Conservation (phyloP, 1,140 invertebrate genomes). For the Panagrolaimus sp. region DNA sequence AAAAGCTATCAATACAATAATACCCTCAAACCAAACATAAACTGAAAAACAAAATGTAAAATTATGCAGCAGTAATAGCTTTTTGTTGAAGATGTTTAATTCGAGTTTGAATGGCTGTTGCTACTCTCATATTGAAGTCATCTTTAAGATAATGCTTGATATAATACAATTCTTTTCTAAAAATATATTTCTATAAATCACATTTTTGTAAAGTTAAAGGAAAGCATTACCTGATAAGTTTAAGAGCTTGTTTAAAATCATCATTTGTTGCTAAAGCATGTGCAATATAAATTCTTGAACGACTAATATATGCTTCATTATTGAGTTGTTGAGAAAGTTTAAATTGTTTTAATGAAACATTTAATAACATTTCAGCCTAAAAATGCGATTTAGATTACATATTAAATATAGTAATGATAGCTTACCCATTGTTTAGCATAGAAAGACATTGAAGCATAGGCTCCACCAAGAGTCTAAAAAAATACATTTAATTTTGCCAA, state of each 20-base stretch:
- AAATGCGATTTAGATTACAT: too few species aligned
- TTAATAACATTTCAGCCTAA: background rate
- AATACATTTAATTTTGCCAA: too few species aligned
- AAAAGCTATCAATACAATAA: too few species aligned
- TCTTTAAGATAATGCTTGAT: background rate
- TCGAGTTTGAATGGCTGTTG: background rate
- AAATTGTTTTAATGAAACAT: background rate
- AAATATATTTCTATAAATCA: background rate
- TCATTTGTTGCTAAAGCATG: slow-evolving; percentile 7
- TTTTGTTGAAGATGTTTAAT: background rate
- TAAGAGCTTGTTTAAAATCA: background rate
- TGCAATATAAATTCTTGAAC: background rate
- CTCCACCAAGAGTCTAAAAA: slow-evolving; percentile 11
- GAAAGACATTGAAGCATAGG: background rate
- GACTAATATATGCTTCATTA: background rate
- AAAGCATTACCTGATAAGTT: background rate
- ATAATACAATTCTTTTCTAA: background rate
- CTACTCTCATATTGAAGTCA: background rate
- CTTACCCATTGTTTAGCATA: slow-evolving; percentile 6
- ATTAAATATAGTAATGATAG: background rate
- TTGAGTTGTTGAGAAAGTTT: background rate
- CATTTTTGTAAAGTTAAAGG: too few species aligned
- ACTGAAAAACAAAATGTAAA: background rate
- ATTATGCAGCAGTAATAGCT: background rate
- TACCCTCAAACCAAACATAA: too few species aligned